Conservation (phyloP, 2,113 vertebrate genomes). For the Thamnophis sirtalis region DNA sequence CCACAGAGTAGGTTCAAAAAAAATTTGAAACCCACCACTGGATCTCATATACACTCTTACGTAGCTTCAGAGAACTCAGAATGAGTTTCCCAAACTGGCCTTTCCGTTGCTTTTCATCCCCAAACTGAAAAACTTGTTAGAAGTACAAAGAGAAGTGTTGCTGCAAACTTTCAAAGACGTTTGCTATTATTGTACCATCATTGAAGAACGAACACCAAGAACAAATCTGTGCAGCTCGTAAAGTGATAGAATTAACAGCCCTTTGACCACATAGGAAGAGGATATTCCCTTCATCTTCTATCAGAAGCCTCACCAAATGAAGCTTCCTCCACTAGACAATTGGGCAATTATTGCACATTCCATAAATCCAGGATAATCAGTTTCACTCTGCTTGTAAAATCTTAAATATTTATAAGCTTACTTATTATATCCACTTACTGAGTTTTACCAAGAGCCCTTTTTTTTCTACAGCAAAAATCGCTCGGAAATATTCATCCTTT, state of each 20-base stretch:
- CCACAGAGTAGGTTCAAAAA: too few relatives aligned
- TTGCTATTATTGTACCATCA: neutral
- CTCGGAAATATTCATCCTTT: neutral
- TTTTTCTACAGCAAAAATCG: too few relatives aligned
- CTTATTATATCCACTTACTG: conserved; percentile 25
- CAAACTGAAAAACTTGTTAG: too few relatives aligned
- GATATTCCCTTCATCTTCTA: neutral
- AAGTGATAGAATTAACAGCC: neutral
- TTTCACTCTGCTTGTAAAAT: conserved; percentile 41
- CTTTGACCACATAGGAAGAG: neutral
- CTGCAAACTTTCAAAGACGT: too few relatives aligned
- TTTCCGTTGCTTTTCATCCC: neutral
- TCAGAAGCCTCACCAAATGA: neutral
- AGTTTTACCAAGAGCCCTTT: neutral
- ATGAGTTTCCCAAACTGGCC: neutral
- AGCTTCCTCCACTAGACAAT: conserved; percentile 22
- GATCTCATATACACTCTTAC: neutral
- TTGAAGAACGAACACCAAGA: neutral
- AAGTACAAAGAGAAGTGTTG: too few relatives aligned
- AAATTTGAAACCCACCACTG: too few relatives aligned
- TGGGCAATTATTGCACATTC: conserved; percentile 25
- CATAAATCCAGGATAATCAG: conserved; percentile 46
- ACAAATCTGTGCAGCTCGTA: neutral
- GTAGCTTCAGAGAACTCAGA: neutral
- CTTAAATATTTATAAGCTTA: conserved; percentile 48